Base-by-base conservation (phyloP, 2,888 invertebrate genomes). In the Drosophila lacicola region DNA sequence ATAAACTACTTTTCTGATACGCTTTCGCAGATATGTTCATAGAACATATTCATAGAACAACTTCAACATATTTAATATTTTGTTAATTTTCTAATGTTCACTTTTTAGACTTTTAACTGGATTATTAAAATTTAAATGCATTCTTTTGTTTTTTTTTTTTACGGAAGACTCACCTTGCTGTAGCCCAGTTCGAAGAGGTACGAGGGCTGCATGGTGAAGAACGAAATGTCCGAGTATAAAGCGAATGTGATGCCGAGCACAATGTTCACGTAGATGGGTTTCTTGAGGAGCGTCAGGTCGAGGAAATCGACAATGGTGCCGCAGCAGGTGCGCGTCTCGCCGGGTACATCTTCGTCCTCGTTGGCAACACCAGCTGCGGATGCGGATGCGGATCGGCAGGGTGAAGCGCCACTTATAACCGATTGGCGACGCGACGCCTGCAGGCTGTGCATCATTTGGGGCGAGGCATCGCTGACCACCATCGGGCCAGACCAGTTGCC, bases 151-250 rank as follows among this genome's bases (percentile, higher is more conserved):
- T 17, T 17, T 17, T 17, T 17, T 17, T 17, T 17, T 17, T 17
- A 17, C 17, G 2, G 17, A 17, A 17, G 17, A 46, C 78, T 71
- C 44, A 92, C 92, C 89, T 89, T 91, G 42, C 53, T 80, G 64
- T 90, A 92, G 0, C 90, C 89, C 60, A 92, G 62, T 21, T 92
- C 91, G 36, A 92, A 91, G 3, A 92, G 76, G 68, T 92, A 92
- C 79, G 96, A 85, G 0, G 96, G 96, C 69, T 96, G 94, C 54
- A 96, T 88, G 0, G 95, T 95, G 76, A 95, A 94, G 89, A 96
- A 96, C 0, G 95, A 95, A 44, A 95, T 93, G 90, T 96, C 96
- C 5, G 95, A 94, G 62, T 95, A 95, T 68, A 95, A 93, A 4
- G 95, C 94, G 62, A 96, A 93, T 0, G 95, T 94, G 87, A 95